Conservation (phyloP, 2,797 vertebrate species). For the Poeciliopsis presidionis region DNA sequence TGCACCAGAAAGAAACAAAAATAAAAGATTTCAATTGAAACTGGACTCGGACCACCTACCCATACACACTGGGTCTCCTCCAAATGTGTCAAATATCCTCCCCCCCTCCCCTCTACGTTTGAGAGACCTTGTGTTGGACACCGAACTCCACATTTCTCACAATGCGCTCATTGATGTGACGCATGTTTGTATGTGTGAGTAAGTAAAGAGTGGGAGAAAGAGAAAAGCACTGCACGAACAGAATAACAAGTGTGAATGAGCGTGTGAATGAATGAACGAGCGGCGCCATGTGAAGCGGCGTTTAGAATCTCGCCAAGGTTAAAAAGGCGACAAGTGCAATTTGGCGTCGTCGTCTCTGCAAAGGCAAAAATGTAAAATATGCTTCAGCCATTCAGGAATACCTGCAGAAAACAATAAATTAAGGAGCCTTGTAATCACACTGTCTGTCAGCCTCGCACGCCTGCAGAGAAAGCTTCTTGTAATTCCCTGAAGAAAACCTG, state of each 20-base stretch:
- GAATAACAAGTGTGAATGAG: constrained; percentile 7
- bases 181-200: not conserved
- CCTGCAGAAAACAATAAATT: not conserved
- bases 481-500: not conserved
- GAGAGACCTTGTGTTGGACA: constrained; percentile 1
- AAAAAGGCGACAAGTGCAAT: not conserved
- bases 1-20: not conserved
- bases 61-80: not conserved
- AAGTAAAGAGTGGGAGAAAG: not conserved
- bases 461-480: not conserved
- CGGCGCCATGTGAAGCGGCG: not conserved
- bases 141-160: constrained; percentile 4
- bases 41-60: not conserved
- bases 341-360: not conserved
- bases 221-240: not conserved
- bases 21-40: not conserved
- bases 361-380: constrained; percentile 1
- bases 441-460: not conserved
- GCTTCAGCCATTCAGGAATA: not conserved
- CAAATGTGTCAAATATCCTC: not conserved
- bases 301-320: constrained; percentile 8
- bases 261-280: constrained; percentile 7
- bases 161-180: not conserved
- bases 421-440: not conserved
- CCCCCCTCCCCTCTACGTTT: not conserved